Base-by-base conservation (phyloP, 2,797 vertebrate genomes). In the Bovichtus diacanthus region DNA sequence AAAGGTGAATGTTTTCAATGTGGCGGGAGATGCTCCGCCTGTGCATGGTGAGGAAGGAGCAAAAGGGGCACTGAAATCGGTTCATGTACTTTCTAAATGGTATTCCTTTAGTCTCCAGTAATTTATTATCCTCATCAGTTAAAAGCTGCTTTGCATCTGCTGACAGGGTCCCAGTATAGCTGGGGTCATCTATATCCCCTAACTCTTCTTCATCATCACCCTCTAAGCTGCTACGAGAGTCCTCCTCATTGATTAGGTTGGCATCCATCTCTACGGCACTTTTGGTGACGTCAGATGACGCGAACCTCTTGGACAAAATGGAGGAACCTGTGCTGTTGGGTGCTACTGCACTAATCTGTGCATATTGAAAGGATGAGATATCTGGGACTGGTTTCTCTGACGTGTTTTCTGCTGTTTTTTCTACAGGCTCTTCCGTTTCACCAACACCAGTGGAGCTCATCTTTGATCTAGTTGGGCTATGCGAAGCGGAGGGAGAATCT, bases 21-120 rank as follows among this genome's bases (percentile, higher is more conserved):
- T 99, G 98, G 79, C 97, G 97, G 63, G 97, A 99, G 87, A 99
- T 99, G 90, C 97, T 99, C 44, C 98, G 94, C 23, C 98, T 95
- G 81, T 99, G 98, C 96, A 99, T 99, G 3, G 98, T 99, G 74
- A 99, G 94, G 76, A 99, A 99, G 76, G 98, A 97, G 87, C 98
- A 99, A 92, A 99, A 99, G 72, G 98, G 98, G 84, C 98, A 99
- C 90, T 99, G 98, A 86, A 99, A 99, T 74, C 97, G 95, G 89
- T 99, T 99, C 96, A 98, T 97, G 87, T 97, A 98, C 73, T 97
- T 98, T 89, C 96, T 94, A 87, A 99, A 98, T 0, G 97, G 97
- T 90, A 99, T 97, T 80, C 98, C 98, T 92, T 99, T 99, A 51
- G 97, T 99, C 93, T 99, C 98, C 89, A 99, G 88, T 66, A 99